Percentiles rank a stretch among this genome's conserved stretches.
phyloP scores from a whole-genome alignment of 2,113 vertebrate species.

The Geococcyx californianus region DNA sequence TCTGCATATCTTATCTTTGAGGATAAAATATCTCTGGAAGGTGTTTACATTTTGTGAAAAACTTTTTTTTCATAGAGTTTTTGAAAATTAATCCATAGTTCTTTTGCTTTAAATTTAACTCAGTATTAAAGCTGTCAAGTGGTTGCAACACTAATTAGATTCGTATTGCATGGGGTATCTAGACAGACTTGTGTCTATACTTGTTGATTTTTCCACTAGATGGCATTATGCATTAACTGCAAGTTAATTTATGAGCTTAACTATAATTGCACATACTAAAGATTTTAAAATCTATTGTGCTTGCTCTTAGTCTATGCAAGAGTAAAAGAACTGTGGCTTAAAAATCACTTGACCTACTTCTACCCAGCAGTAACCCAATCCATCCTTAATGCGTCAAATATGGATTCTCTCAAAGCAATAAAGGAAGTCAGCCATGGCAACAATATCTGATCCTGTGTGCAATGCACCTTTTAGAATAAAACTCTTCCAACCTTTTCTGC shows the following conservation, averaged over 20 bases:
- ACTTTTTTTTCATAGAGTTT: background rate
- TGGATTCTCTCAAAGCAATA: slow-evolving; percentile 52
- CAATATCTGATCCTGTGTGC: slow-evolving; percentile 36
- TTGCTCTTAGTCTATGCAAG: background rate
- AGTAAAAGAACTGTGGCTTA: background rate
- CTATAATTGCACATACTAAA: background rate
- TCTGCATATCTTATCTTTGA: background rate
- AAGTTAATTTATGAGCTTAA: background rate
- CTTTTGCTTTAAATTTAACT: background rate
- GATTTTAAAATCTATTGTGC: background rate
- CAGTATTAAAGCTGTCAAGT: background rate
- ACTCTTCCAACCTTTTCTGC: background rate
- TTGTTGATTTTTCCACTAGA: slow-evolving; percentile 63
- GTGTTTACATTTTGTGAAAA: background rate
- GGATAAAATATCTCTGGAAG: background rate
- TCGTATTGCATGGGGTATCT: background rate
- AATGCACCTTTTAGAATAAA: background rate
- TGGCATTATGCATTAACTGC: slow-evolving; percentile 50
- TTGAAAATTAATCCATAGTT: background rate
- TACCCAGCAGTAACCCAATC: background rate
- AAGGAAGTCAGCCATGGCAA: slow-evolving; percentile 41
- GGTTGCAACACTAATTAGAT: background rate
- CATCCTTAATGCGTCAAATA: slow-evolving; percentile 41
- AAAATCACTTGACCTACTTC: slow-evolving; percentile 1
- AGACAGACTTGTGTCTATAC: background rate